Conservation (phyloP, 37 sponge, comb jelly and placozoan species). For the Mnemiopsis leidyi region DNA sequence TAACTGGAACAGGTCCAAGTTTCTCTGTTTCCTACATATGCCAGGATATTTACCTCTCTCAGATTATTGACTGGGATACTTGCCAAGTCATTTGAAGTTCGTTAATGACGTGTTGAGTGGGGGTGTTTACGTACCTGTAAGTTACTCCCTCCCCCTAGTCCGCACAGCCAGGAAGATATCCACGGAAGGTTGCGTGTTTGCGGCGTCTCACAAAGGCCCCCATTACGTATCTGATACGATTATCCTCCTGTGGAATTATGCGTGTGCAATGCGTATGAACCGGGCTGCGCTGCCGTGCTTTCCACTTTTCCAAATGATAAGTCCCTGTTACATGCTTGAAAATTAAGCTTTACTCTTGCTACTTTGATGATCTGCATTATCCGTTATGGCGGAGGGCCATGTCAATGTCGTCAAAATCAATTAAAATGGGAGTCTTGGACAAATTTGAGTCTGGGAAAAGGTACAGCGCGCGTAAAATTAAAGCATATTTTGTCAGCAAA, state of each 20-base stretch:
- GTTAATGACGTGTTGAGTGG: no score
- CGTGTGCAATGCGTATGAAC: no score
- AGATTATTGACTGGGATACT: background rate
- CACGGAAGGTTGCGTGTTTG: background rate
- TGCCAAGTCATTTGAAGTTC: background rate
- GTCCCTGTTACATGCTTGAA: no score
- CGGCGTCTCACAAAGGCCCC: background rate
- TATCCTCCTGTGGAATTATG: no score
- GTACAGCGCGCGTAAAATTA: background rate
- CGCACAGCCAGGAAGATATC: background rate
- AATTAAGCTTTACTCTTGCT: no score
- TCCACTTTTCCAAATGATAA: no score
- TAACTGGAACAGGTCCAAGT: background rate
- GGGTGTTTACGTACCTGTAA: background rate
- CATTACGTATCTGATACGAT: background rate
- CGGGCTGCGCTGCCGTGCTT: no score
- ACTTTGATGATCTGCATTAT: no score
- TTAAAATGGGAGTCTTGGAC: background rate
- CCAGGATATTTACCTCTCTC: background rate
- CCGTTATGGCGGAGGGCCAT: no score
- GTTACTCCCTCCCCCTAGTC: background rate
- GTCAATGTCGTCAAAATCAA: no score
- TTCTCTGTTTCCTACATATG: background rate
- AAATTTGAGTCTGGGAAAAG: background rate
- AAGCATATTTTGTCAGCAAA: constrained; percentile 22